Base-by-base conservation (phyloP, 2,797 vertebrate genomes). In the Chiloscyllium punctatum region DNA sequence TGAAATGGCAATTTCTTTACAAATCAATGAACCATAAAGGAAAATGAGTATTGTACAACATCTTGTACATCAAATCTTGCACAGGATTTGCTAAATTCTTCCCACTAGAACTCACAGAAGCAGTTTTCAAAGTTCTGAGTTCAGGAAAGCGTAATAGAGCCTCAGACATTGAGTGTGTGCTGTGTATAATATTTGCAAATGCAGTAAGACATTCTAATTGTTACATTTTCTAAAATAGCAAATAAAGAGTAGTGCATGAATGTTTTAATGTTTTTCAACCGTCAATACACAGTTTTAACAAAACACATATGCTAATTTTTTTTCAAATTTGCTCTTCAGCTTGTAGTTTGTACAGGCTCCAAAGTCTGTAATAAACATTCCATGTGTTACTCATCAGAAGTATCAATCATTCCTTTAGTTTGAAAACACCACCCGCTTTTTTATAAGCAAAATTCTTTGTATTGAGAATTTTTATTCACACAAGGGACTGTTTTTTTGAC, bases 1-100 rank as follows among this genome's bases (percentile, higher is more conserved):
- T 92, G 90, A 92, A 68, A 92, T 92, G 90, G 90, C 90, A 92
- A 92, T 92, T 92, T 92, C 90, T 92, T 92, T 69, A 69, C 90
- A 92, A 92, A 92, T 92, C 90, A 92, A 92, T 92, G 90, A 92
- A 92, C 90, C 90, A 68, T 69, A 92, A 69, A 69, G 92, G 62
- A 42, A 92, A 68, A 92, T 42, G 62, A 92, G 66, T 69, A 92
- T 37, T 69, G n/a, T 92, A 92, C 57, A 37, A 66, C 88, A 91
- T 68, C 88, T 91, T 91, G 88, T 62, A 91, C 18, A 21, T 42
- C 90, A 69, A 21, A 92, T 66, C 21, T 92, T 69, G 90, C n/a
- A 92, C 18, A 69, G 21, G 23, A 21, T 69, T 62, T 69, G 62
- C 90, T 68, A 68, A 92, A 69, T 21, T 69, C 90, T 92, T 37